Evolutionary conservation across 2,797 vertebrate species (phyloP).

Genomic region (Monodelphis domestica): DNA sequence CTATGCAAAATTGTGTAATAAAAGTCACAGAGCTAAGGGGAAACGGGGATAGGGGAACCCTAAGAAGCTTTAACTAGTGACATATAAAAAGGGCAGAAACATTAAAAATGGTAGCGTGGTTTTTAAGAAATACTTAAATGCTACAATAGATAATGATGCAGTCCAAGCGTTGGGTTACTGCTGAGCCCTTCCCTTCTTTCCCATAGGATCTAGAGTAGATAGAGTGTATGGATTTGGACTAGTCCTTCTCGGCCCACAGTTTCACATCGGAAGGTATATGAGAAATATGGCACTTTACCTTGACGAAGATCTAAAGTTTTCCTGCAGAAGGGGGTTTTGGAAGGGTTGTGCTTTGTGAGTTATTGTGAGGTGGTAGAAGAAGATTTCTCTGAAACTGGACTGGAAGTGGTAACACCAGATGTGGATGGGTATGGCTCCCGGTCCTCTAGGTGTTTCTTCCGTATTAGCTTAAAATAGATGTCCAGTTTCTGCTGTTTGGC

Average conservation of each 20-base stretch:
- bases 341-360: not conserved
- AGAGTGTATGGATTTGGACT: not conserved
- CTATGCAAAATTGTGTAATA: not conserved
- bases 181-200: not conserved
- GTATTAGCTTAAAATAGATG: conserved; percentile 25
- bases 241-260: not conserved
- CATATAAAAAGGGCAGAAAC: too few relatives aligned
- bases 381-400: not conserved
- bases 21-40: not conserved
- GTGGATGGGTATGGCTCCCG: not conserved
- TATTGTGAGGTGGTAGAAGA: not conserved
- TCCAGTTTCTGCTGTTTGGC: conserved; percentile 27
- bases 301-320: not conserved
- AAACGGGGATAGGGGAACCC: not conserved
- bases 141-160: not conserved
- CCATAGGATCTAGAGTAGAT: not conserved
- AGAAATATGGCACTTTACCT: not conserved
- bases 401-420: not conserved
- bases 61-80: conserved; percentile 5
- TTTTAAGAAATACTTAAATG: not conserved
- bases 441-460: not conserved
- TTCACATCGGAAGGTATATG: not conserved
- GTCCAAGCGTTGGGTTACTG: not conserved
- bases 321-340: not conserved
- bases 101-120: not conserved